These are phyloP conservation scores for Oryzias dopingdopingensis DNA, from an alignment of 2,797 vertebrate species.

Conservation along the genomic window DNA sequence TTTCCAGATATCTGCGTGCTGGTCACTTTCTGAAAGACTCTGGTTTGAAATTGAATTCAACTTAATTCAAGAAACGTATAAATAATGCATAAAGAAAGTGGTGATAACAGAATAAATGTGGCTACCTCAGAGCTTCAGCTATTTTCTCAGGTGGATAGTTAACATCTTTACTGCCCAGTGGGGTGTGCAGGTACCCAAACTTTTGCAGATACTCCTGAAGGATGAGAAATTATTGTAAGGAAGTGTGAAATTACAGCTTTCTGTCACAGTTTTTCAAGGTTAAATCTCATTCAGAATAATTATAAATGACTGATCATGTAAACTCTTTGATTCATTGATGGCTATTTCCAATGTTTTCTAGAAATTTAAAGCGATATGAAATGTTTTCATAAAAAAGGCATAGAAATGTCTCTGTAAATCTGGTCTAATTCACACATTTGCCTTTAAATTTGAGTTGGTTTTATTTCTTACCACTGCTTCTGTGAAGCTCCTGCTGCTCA, in stretches of 20 bases:
- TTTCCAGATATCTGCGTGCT: slow-evolving; percentile 73
- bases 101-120: not conserved
- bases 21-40: slow-evolving; percentile 80
- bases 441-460: not conserved
- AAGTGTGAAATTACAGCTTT: not conserved
- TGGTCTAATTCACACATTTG: not conserved
- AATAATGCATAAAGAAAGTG: not conserved
- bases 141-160: slow-evolving; percentile 67
- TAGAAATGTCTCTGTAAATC: not conserved
- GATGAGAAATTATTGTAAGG: slow-evolving; percentile 10
- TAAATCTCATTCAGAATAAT: too few species aligned
- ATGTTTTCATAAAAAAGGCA: too few species aligned
- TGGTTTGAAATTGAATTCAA: slow-evolving; percentile 33
- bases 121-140: slow-evolving; percentile 76
- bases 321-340: too few species aligned
- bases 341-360: too few species aligned
- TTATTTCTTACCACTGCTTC: slow-evolving; percentile 67
- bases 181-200: slow-evolving; percentile 82
- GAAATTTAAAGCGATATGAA: too few species aligned
- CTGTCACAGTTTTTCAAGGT: too few species aligned
- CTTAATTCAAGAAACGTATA: not conserved
- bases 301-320: too few species aligned
- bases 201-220: slow-evolving; percentile 77
- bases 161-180: slow-evolving; percentile 57
- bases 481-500: slow-evolving; percentile 39